phyloP scores from a whole-genome alignment of 2,113 vertebrate genomes.

The Gambusia affinis region DNA sequence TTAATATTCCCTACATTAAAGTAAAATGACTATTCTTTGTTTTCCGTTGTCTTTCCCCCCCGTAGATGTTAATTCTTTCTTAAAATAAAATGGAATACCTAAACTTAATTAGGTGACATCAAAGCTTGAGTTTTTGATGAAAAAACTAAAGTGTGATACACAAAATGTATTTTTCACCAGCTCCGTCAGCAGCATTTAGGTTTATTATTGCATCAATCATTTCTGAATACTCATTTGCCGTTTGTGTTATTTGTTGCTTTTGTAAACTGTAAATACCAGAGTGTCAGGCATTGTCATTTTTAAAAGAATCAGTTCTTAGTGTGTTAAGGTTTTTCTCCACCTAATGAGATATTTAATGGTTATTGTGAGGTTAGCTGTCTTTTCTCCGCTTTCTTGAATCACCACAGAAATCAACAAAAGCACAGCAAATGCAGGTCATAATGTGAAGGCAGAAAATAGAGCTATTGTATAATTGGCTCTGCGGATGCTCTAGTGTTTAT shows the following conservation, averaged over 20 bases:
- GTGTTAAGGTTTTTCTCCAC: neutral
- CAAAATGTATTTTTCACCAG: neutral
- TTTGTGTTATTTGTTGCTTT: neutral
- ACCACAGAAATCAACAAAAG: conserved; percentile 40
- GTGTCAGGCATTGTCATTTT: conserved; percentile 6
- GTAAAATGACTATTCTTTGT: too few relatives aligned
- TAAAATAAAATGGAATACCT: neutral
- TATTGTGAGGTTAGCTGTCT: conserved; percentile 18
- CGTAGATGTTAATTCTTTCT: neutral
- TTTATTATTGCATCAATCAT: neutral
- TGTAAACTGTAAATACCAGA: conserved; percentile 9
- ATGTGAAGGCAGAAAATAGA: conserved; percentile 28
- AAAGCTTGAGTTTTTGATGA: neutral
- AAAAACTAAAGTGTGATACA: neutral
- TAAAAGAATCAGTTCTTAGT: conserved; percentile 15
- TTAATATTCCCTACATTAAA: too few relatives aligned
- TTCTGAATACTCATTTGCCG: conserved; percentile 3
- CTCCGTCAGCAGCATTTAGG: neutral
- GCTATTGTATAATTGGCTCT: conserved; percentile 38
- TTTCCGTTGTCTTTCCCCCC: too few relatives aligned
- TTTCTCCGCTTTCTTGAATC: conserved; percentile 30
- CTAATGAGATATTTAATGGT: conserved; percentile 40
- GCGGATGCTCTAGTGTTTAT: conserved; percentile 38
- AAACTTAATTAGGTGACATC: neutral
- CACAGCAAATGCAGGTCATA: conserved; percentile 19